These are phyloP conservation scores for Alethe diademata DNA, from an alignment of 2,113 vertebrate species.

Conservation along the genomic window DNA sequence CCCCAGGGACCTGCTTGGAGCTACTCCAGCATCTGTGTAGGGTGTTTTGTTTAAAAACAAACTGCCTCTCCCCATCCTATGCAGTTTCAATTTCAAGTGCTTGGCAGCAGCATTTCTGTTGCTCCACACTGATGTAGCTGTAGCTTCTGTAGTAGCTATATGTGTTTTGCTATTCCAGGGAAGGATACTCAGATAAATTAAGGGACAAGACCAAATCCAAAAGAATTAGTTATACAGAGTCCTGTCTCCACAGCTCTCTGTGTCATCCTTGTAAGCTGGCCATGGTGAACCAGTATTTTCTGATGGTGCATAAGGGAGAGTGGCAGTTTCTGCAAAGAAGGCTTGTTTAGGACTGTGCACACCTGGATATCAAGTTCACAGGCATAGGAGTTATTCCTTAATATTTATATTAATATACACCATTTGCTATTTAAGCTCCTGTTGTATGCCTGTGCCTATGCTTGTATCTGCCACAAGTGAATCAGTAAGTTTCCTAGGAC, in stretches of 20 bases:
- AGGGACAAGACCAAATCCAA: neutral
- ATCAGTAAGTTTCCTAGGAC: neutral
- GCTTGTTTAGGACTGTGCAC: neutral
- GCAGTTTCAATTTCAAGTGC: neutral
- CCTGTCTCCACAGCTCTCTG: neutral
- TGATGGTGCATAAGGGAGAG: neutral
- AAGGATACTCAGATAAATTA: neutral
- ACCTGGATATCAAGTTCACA: neutral
- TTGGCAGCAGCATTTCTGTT: neutral
- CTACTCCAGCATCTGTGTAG: neutral
- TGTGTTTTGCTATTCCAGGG: neutral
- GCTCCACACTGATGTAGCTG: neutral
- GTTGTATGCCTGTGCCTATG: neutral
- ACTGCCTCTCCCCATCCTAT: neutral
- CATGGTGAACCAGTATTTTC: neutral
- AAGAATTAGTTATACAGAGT: neutral
- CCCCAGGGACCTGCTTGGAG: neutral
- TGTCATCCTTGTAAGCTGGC: neutral
- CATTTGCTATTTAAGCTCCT: neutral
- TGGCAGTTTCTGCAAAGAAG: neutral
- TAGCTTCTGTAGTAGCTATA: neutral
- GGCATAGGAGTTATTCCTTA: neutral
- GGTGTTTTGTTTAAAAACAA: neutral
- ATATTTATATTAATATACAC: neutral
- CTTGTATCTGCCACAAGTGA: neutral